A percentile compares a stretch with the other conserved stretches of the same genome.
Conservation (phyloP, 2,797 vertebrate genomes). For the Jordanella pulchra region DNA sequence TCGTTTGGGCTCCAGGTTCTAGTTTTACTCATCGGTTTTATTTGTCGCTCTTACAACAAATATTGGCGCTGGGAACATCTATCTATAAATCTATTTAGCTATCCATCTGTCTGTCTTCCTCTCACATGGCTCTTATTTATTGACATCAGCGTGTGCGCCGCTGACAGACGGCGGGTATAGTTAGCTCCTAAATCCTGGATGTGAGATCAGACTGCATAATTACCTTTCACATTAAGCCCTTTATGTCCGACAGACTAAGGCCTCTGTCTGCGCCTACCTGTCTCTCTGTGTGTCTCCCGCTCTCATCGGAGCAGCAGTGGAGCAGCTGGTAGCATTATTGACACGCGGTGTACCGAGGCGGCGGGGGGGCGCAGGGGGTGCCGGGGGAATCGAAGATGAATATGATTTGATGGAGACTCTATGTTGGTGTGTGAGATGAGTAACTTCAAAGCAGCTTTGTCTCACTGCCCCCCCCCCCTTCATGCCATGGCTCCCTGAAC, state of each 20-base stretch:
- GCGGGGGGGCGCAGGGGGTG: constrained; percentile 23
- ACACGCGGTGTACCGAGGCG: constrained; percentile 64
- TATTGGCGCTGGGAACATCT: constrained; percentile 27
- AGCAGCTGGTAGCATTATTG: constrained; percentile 81
- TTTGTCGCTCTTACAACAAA: constrained; percentile 14
- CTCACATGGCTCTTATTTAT: constrained; percentile 76
- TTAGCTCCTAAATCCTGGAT: constrained; percentile 80
- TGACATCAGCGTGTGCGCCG: constrained; percentile 65
- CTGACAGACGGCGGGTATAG: constrained; percentile 72
- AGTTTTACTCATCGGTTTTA: constrained; percentile 25
- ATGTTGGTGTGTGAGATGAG: constrained; percentile 46
- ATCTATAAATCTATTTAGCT: constrained; percentile 65
- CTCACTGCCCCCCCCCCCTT: constrained; percentile 33
- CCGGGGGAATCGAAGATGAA: constrained; percentile 54
- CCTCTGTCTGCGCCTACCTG: constrained; percentile 46
- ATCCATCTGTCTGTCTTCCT: constrained; percentile 62
- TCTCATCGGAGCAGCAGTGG: constrained; percentile 60
- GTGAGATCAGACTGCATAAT: constrained; percentile 84
- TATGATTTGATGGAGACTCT: constrained; percentile 64
- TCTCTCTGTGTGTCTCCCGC: constrained; percentile 27
- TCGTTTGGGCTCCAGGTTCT: not conserved
- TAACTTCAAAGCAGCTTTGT: constrained; percentile 50
- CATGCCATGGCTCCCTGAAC: constrained; percentile 11
- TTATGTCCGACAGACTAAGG: constrained; percentile 75
- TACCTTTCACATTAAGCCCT: constrained; percentile 81